Evolutionary conservation across 2,113 vertebrate genomes (phyloP), one percentile per base, ranked within the genome.

Genomic region (Sceloporus undulatus): DNA sequence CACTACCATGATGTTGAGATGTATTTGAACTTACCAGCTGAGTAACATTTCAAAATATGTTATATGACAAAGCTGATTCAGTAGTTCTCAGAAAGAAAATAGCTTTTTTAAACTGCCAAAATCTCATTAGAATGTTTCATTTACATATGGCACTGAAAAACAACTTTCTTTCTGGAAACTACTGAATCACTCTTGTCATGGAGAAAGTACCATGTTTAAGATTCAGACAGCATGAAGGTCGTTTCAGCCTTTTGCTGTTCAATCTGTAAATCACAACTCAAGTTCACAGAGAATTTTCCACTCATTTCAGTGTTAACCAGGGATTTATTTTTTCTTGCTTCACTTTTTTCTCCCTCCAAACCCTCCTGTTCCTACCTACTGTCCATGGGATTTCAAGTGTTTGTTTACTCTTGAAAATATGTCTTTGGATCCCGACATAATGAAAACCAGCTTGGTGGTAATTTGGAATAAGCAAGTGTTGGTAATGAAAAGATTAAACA

Each of bases 221-320:
- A 62, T 88, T 91, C 88, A 92, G 91, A 89, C 73, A 94, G 86
- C 65, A 93, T 59, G 84, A 95, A 92, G 86, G 11, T 5, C 13
- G 7, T 90, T 92, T 87, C 27, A 91, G 59, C 16, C 74, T 91
- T 95, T 90, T 54, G 18, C 90, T 84, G 71, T 79, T 93, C 59
- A 85, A 9, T 84, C 79, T 83, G 4, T 81, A 91, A 89, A 89
- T 90, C 42, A 84, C 68, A 93, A 92, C 11, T 21, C 85, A 70
- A 2, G 34, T 85, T 93, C 85, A 78, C 66, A 92, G 68, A 85
- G 86, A 54, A 13, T 59, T 59, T 59, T 59, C 9, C 56, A 59
- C 56, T 16, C 10, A 3, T 59, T 59, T 59, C 56, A 14, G 56
- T 59, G 56, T 59, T 6, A 9, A 11, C 54, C 54, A 56, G 54